Base-by-base conservation (phyloP, 1,140 invertebrate genomes). In the Aphis gossypii region DNA sequence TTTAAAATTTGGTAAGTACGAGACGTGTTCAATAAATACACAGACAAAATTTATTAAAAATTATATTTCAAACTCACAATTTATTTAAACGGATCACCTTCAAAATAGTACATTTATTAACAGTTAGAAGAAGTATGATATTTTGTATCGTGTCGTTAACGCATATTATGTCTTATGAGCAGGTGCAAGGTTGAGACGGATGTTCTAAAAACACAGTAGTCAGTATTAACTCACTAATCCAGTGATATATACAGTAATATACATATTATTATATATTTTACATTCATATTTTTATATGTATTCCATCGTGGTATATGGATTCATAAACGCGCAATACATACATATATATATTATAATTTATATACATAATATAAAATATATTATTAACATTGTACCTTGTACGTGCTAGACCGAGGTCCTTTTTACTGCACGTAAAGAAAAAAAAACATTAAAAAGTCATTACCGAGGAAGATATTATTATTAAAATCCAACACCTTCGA, bases 401-500 rank as follows among this genome's bases (percentile, higher is more conserved):
- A 68, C 25, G 44, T 30, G 44, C 25, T 6, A 11, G 44, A 7
- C 38, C 83, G 9, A 30, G 7, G 48, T 56, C 9, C 9, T 56
- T 38, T 88, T 56, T 56, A 23, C 35, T 1, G 4, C 21, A n/a
- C 35, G 48, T 38, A 6, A 38, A 48, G 30, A 88, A 89, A 89
- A 89, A 89, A 89, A 90, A 90, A 1, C 51, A 90, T 90, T 90
- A 90, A 90, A 90, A 90, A 90, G 25, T 9, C 88, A 90, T 90
- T 90, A 90, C 51, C 48, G 35, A 38, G 30, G 21, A 35, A 51
- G 48, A 88, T 48, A 38, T 38, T 86, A 38, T 38, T 86, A 76
- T 44, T 9, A 90, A 90, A 90, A 56, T 56, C 25, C 51, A 90
- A 90, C 88, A 89, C 87, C 87, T 89, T 56, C 87, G 35, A 38